Base-by-base conservation (phyloP, 2,797 vertebrate genomes). In the Sebastes ruberrimus region DNA sequence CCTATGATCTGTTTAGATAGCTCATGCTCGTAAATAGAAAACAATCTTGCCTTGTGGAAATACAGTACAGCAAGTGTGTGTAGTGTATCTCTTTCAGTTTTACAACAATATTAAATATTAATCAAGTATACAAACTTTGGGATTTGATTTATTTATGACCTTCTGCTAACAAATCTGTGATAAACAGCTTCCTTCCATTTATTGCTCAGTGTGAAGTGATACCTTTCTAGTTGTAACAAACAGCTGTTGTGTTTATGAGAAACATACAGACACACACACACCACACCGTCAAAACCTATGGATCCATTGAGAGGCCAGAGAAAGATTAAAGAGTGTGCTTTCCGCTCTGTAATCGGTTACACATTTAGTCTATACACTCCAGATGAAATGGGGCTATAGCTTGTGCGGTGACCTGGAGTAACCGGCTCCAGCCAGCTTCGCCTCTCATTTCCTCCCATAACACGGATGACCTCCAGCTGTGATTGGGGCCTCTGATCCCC, bases 401-500 rank as follows among this genome's bases (percentile, higher is more conserved):
- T 68, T 91, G 89, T 84, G 88, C 82, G 28, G 11, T 89, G 86
- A 92, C 88, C 86, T 88, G 84, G 66, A 89, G 84, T 84, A 85
- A 89, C 86, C 53, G 4, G 59, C 78, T 79, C 35, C 72, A 81
- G 65, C 80, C 76, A 72, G 67, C 83, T 53, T 80, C 7, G 14
- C 71, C 74, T 87, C 61, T 59, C 74, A 77, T 86, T 80, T 76
- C 78, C 80, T 76, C 56, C 71, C 46, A 42, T 87, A 75, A 89
- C 86, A 89, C 53, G 23, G 53, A 67, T 88, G 89, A 92, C 92
- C 85, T 90, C 84, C 75, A 80, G 88, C 85, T 90, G 76, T 89
- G 86, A 93, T 90, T 91, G 90, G 83, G 87, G 61, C 86, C 87
- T 84, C 78, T 78, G 82, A 88, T 75, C 81, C 59, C 71, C 60